Conservation (phyloP, 1,140 invertebrate species). For the Orchestia grillus region DNA sequence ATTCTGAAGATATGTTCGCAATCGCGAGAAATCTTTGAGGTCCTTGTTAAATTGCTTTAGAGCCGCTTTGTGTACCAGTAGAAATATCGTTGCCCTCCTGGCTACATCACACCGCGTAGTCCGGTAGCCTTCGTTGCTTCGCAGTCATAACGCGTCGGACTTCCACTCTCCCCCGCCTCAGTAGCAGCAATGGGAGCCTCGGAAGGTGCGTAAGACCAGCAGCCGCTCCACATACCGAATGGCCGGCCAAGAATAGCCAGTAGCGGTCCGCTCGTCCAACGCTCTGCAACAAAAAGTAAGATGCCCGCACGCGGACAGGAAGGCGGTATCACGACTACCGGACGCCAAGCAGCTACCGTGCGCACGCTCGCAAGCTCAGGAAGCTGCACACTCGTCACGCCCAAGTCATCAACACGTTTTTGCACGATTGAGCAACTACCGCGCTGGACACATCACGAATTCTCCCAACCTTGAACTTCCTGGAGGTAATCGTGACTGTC, state of each 20-base stretch:
- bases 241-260: background rate
- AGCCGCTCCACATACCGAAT: conserved; percentile 43
- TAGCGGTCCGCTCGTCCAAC: background rate
- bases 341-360: background rate
- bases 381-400: background rate
- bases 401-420: background rate
- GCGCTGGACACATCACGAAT: conserved; percentile 5
- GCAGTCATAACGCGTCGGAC: background rate
- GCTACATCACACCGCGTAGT: background rate
- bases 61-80: background rate
- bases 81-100: background rate
- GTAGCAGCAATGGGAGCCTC: conserved; percentile 14
- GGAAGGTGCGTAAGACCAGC: conserved; percentile 33
- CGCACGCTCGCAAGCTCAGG: background rate
- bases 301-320: conserved; percentile 1
- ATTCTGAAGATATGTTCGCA: too few species aligned
- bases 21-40: too few species aligned
- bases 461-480: background rate
- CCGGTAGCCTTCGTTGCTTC: conserved; percentile 2
- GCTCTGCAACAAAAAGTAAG: conserved; percentile 8
- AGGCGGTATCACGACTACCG: conserved; percentile 49
- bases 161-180: background rate
- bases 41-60: background rate
- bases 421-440: conserved; percentile 20
- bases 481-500: conserved; percentile 7